phyloP scores from a whole-genome alignment of 1,140 invertebrate genomes.

The Megathymus violae region DNA sequence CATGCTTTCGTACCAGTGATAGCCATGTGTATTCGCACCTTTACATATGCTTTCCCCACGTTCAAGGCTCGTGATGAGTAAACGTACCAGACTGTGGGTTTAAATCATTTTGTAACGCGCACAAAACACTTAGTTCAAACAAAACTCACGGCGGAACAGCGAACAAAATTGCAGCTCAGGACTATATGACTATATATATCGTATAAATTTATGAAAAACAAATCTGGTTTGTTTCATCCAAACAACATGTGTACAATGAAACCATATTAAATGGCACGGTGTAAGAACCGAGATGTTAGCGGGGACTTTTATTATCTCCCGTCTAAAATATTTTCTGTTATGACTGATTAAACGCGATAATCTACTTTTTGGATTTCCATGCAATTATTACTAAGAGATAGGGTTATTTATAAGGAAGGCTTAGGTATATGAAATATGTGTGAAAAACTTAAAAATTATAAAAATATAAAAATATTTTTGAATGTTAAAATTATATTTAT shows the following conservation, averaged over 20 bases:
- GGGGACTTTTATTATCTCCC: constrained; percentile 17
- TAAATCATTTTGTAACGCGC: constrained; percentile 37
- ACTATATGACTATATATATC: constrained; percentile 58
- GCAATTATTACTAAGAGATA: too few relatives aligned
- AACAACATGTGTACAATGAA: constrained; percentile 62
- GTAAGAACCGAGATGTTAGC: constrained; percentile 36
- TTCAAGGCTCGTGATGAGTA: constrained; percentile 30
- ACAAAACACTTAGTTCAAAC: constrained; percentile 49
- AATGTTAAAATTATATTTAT: too few relatives aligned
- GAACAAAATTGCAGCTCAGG: constrained; percentile 46
- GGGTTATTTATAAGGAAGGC: too few relatives aligned
- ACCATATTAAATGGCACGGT: constrained; percentile 48
- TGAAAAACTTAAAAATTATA: too few relatives aligned
- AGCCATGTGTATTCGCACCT: neutral
- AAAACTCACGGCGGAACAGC: constrained; percentile 55
- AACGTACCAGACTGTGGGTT: constrained; percentile 21
- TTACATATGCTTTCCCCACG: constrained; percentile 7
- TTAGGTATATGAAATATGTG: too few relatives aligned
- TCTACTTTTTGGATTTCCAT: too few relatives aligned
- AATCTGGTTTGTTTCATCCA: constrained; percentile 67
- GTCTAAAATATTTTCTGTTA: too few relatives aligned
- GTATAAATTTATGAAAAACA: constrained; percentile 74
- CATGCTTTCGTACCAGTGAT: neutral
- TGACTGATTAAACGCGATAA: too few relatives aligned
- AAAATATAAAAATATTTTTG: too few relatives aligned